phyloP scores from a whole-genome alignment of 2,113 vertebrate species.

The Megaceryle torquata region DNA sequence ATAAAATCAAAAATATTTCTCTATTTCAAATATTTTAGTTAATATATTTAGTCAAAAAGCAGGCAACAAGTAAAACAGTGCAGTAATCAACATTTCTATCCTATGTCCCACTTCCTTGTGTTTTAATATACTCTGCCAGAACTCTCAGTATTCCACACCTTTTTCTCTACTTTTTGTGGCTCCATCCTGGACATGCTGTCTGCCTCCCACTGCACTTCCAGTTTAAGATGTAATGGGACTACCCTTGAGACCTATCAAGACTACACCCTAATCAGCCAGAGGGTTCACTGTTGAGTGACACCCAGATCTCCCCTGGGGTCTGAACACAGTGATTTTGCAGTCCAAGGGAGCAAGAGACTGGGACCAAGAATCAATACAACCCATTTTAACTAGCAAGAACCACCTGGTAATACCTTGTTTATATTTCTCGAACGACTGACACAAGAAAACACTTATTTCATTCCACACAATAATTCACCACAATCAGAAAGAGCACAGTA shows the following conservation, averaged over 20 bases:
- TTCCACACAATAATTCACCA: conserved; percentile 77
- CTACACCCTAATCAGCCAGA: not conserved
- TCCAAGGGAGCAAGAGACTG: not conserved
- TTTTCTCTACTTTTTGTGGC: not conserved
- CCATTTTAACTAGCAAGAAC: conserved; percentile 73
- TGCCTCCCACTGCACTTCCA: not conserved
- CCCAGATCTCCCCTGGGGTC: not conserved
- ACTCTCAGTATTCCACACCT: not conserved
- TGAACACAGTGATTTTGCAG: not conserved
- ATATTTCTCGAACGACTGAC: conserved; percentile 78
- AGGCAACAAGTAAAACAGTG: not conserved
- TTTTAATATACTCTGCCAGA: not conserved
- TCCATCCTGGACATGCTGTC: not conserved
- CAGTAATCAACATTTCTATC: not conserved
- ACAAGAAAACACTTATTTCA: conserved; percentile 80
- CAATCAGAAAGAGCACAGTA: conserved; percentile 73
- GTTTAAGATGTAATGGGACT: not conserved
- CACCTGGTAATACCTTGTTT: conserved; percentile 76
- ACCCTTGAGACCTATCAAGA: not conserved
- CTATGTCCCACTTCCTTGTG: not conserved
- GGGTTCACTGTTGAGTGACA: conserved; percentile 4
- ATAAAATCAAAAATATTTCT: not conserved
- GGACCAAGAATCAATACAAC: conserved; percentile 57
- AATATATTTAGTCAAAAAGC: not conserved
- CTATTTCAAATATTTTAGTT: not conserved